Evolutionary conservation across 1,140 invertebrate genomes (phyloP), one percentile per base, ranked within the genome.

Genomic region (Carcinoscorpius rotundicauda): DNA sequence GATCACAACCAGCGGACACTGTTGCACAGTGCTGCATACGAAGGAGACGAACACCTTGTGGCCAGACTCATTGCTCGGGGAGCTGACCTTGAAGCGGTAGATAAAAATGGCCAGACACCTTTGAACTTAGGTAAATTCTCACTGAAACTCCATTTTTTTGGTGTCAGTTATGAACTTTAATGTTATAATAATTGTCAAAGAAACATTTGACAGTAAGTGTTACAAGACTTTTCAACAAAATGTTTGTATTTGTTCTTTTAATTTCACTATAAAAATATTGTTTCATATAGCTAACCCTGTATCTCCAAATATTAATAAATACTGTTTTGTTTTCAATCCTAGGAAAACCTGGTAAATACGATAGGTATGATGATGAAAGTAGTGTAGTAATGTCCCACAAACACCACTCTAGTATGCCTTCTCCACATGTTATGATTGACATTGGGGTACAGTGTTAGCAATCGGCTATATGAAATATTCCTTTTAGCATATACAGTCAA

Each of bases 81-180:
- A 68, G 79, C 79, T 4, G 75, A 83, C 72, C 71, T 86, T 52
- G 84, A 87, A 73, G 79, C 81, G 4, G 81, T 80, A 60, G 88
- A 90, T 73, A 81, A 83, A 58, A 85, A 88, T 68, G 89, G 89
- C 3, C 87, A 91, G 73, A 90, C 89, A 5, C 85, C 89, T 10
- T 76, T 93, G 58, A 90, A 92, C 76, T 81, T 89, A 58, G 70
- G 70, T 71, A 63, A 71, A 51, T n/a, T 53, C 56, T 55, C 53
- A 55, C n/a, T 55, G n/a, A 8, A 3, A 55, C 53, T 8, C 53
- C 3, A n/a, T n/a, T n/a, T 55, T 55, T 55, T 8, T 8, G n/a
- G n/a, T 8, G 6, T 55, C 53, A 55, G 6, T 8, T 55, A 6
- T n/a, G 53, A n/a, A 8, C n/a, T n/a, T n/a, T 8, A 55, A 8